These are phyloP conservation scores for Nestor notabilis DNA, from an alignment of 2,113 vertebrate species.

Conservation along the genomic window DNA sequence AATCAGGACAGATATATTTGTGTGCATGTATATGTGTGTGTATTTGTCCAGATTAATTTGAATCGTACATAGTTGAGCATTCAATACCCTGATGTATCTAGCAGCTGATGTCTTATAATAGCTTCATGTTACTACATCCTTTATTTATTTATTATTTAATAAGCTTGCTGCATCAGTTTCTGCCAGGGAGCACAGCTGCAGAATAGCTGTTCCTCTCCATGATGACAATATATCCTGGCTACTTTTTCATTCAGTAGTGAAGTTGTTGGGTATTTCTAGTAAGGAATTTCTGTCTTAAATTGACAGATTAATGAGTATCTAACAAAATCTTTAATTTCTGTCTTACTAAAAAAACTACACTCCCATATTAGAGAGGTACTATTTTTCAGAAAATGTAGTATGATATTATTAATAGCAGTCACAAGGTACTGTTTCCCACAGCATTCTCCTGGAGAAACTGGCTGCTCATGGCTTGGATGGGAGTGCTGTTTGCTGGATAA, in stretches of 20 bases:
- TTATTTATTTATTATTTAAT: slow-evolving; percentile 64
- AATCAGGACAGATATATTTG: neutral
- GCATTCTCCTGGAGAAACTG: neutral
- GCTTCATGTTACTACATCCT: slow-evolving; percentile 35
- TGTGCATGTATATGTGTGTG: neutral
- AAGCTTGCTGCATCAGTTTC: neutral
- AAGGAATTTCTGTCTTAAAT: neutral
- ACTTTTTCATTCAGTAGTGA: neutral
- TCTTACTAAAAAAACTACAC: neutral
- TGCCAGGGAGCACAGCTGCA: slow-evolving; percentile 46
- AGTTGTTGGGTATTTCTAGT: neutral
- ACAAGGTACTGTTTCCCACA: neutral
- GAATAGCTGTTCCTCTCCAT: neutral
- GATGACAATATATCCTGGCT: neutral
- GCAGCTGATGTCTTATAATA: slow-evolving; percentile 57
- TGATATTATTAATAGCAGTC: neutral
- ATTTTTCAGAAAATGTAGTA: neutral
- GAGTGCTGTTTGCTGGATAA: neutral
- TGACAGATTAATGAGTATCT: neutral
- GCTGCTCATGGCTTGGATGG: neutral
- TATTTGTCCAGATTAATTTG: neutral
- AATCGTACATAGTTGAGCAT: neutral
- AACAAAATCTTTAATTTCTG: neutral
- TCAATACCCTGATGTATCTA: neutral
- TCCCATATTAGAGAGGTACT: neutral